phyloP scores from a whole-genome alignment of 2,113 vertebrate species.

The Mesembrinibis cayennensis region DNA sequence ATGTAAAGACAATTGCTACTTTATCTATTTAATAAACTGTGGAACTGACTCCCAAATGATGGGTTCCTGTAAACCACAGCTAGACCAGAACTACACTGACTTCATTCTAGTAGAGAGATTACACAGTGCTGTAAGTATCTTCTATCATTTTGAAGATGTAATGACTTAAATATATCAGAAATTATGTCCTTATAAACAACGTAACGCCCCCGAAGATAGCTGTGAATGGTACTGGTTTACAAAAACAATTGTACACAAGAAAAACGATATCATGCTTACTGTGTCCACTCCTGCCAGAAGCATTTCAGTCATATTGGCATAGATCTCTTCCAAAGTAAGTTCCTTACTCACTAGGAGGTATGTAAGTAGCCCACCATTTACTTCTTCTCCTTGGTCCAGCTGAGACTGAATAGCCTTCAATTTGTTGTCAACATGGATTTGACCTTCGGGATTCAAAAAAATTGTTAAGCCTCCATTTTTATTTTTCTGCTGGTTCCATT shows the following conservation, averaged over 20 bases:
- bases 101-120: neutral
- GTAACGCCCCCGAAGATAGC: neutral
- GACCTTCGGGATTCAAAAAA: constrained; percentile 74
- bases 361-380: constrained; percentile 87
- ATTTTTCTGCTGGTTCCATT: neutral
- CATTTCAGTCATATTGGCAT: constrained; percentile 93
- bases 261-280: constrained; percentile 61
- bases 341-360: constrained; percentile 84
- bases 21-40: neutral
- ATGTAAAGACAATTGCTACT: neutral
- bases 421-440: constrained; percentile 85
- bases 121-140: neutral
- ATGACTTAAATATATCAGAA: neutral
- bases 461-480: neutral
- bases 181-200: neutral
- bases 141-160: neutral
- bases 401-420: constrained; percentile 79
- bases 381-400: constrained; percentile 74
- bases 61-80: neutral
- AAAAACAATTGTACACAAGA: neutral
- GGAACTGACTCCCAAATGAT: neutral
- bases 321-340: constrained; percentile 90
- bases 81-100: neutral
- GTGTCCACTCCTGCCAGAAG: constrained; percentile 93
- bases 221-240: neutral